Base-by-base conservation (phyloP, 2,888 invertebrate genomes). In the Fragum sueziense region DNA sequence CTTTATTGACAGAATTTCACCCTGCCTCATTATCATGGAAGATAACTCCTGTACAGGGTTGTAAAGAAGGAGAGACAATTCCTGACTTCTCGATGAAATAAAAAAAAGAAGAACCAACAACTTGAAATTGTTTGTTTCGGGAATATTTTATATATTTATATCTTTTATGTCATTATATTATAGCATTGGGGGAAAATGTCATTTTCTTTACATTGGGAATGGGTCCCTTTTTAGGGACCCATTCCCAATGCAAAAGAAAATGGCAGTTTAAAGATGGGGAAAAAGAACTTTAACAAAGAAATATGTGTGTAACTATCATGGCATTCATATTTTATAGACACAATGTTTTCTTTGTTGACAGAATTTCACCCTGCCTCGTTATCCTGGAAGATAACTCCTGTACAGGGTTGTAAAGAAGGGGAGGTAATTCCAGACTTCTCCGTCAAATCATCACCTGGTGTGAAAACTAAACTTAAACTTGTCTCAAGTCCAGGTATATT, bases 1-100 rank as follows among this genome's bases (percentile, higher is more conserved):
- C 51, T 22, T 74, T 51, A 41, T 37, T 79, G 78, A 17, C 80
- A 90, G 90, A 88, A 62, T 88, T 88, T 65, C 86, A 87, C 65
- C 77, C 88, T 37, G 76, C 79, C 20, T 33, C 62, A 11, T 73
- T 89, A 27, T 80, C 86, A 52, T 90, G 90, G 90, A 65, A 85
- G 31, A 68, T 77, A 11, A 65, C 82, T 17, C 90, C 90, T 17
- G 77, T 83, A 9, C 70, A 75, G 6, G 67, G 61, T 11, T 76
- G 73, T 4, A 83, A 79, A 47, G 82, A 78, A 52, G 87, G 85
- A 27, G 86, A 88, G 37, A 31, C 73, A 11, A 59, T 90, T 31
- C 88, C 90, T 29, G 85, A 83, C 17, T 87, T 90, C 52, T 82
- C 81, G 70, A n/a, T n/a, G n/a, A n/a, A n/a, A n/a, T n/a, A n/a